These are phyloP conservation scores for Fistularia commersonii DNA, from an alignment of 2,797 vertebrate genomes.

Conservation along the genomic window DNA sequence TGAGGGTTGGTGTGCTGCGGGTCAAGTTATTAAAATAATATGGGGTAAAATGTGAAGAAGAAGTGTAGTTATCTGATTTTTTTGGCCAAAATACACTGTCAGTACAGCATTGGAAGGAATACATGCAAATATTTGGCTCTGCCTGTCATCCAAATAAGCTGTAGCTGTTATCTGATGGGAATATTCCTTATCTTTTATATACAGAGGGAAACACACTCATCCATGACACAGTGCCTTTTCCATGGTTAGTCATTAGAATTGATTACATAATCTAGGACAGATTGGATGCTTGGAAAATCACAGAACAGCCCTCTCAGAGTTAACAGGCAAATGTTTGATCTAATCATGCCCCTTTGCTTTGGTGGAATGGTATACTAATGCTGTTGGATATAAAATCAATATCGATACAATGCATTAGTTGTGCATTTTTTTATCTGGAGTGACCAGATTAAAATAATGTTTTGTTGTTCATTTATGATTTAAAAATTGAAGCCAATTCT, in stretches of 20 bases:
- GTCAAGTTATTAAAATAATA: too few relatives aligned
- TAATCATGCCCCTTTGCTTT: conserved; percentile 1
- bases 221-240: conserved; percentile 2
- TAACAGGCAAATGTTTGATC: neutral
- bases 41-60: too few relatives aligned
- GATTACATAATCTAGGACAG: too few relatives aligned
- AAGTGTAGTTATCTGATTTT: too few relatives aligned
- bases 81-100: too few relatives aligned
- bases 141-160: conserved; percentile 14
- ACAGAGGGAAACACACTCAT: conserved; percentile 17
- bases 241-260: conserved; percentile 8
- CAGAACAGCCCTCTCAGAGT: conserved; percentile 14
- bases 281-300: neutral
- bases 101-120: conserved; percentile 1
- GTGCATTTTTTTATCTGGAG: too few relatives aligned
- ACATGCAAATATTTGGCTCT: conserved; percentile 28
- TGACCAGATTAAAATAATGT: too few relatives aligned
- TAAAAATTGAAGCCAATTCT: too few relatives aligned
- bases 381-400: too few relatives aligned
- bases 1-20: too few relatives aligned
- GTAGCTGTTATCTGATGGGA: conserved; percentile 26
- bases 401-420: too few relatives aligned
- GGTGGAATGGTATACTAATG: neutral
- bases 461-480: too few relatives aligned
- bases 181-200: conserved; percentile 28